Evolutionary conservation across 2,797 vertebrate species (phyloP), one percentile per base, ranked within the genome.

Genomic region (Pagetopsis macropterus): DNA sequence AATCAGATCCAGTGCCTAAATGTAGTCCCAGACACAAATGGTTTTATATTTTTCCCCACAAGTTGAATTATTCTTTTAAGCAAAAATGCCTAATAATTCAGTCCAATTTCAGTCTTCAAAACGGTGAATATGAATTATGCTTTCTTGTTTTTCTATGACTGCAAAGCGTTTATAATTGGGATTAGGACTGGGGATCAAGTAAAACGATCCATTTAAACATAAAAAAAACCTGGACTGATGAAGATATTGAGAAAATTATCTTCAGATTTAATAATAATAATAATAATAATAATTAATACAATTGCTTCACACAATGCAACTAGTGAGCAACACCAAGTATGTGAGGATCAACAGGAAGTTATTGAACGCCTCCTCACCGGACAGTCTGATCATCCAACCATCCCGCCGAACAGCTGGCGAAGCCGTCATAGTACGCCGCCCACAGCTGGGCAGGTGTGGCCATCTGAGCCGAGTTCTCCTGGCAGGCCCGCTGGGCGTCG

Each of bases 341-440:
- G 56, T 19, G 62, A 80, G 51, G 67, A 58, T 41, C 49, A 52
- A 45, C 56, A 62, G 33, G 4, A 52, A 52, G 50, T 46, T 19
- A 52, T 40, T 68, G 46, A 51, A 56, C 0, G 13, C 61, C 51
- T 76, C 50, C 95, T 92, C 87, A 99, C 98, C 98, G 94, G 79
- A 99, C 96, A 0, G 95, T 97, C 90, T 93, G 96, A 88, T 99
- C 98, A 0, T 95, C 94, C 55, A 99, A 92, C 98, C 98, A 99
- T 75, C 98, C 98, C 0, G 96, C 95, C 0, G 97, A 95, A n/a
- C 98, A 99, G 91, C 96, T 97, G 92, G 95, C 92, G 6, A 96
- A 96, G 71, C 97, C 96, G 0, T 97, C 96, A 75, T 95, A 94
- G 19, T 96, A 97, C 11, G 96, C 96, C 0, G 95, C 96, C 94